These are phyloP conservation scores for Gephyroberyx darwinii DNA, from an alignment of 2,797 vertebrate genomes.

Conservation along the genomic window DNA sequence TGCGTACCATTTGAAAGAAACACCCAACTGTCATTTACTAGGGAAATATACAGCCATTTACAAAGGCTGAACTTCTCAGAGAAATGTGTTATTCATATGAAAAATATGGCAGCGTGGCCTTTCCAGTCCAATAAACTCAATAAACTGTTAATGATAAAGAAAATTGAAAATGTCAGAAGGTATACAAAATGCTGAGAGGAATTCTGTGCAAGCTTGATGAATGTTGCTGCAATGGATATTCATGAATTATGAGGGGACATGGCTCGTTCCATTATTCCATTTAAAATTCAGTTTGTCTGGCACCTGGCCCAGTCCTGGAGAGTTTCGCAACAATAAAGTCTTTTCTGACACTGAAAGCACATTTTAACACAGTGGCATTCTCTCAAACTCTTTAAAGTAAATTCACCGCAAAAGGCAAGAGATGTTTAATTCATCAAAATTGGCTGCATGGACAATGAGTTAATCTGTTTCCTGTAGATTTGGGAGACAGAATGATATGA, in stretches of 20 bases:
- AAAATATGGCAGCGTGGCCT: constrained; percentile 51
- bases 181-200: constrained; percentile 64
- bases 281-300: constrained; percentile 61
- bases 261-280: constrained; percentile 57
- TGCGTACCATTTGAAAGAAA: constrained; percentile 38
- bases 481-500: not conserved
- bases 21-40: constrained; percentile 49
- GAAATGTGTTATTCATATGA: constrained; percentile 48
- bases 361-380: constrained; percentile 27
- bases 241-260: constrained; percentile 64
- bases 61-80: constrained; percentile 41
- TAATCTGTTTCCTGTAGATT: not conserved
- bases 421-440: constrained; percentile 33
- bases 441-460: no score
- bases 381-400: constrained; percentile 5
- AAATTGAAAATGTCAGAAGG: constrained; percentile 74
- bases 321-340: constrained; percentile 38
- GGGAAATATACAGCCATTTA: constrained; percentile 41
- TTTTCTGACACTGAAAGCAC: constrained; percentile 35
- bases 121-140: constrained; percentile 72
- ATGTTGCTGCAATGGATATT: constrained; percentile 57
- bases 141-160: constrained; percentile 68
- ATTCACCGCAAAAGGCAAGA: constrained; percentile 22
- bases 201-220: constrained; percentile 55
- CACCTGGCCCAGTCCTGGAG: constrained; percentile 36